A percentile compares a stretch with the other conserved stretches of the same genome.
These are phyloP conservation scores for Caenorhabditis drosophilae DNA, from an alignment of 2,888 invertebrate species.

Conservation along the genomic window DNA sequence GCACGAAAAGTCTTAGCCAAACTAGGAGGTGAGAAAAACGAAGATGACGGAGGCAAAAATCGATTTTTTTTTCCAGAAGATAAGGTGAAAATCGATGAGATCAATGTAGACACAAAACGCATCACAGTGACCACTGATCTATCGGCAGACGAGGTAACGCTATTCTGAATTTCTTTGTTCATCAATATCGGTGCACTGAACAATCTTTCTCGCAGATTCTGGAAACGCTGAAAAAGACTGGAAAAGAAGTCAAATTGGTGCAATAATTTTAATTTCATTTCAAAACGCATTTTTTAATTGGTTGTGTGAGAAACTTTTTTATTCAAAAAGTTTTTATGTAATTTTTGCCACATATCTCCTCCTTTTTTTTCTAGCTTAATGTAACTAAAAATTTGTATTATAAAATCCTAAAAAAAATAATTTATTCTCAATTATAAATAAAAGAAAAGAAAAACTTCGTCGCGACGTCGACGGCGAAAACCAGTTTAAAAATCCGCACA, in stretches of 20 bases:
- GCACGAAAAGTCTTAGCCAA: slow-evolving; percentile 85
- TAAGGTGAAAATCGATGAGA: slow-evolving; percentile 68
- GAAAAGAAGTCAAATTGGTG: slow-evolving; percentile 66
- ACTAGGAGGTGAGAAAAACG: slow-evolving; percentile 73
- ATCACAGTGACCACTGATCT: slow-evolving; percentile 70
- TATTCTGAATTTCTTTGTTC: neutral
- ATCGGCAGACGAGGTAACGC: slow-evolving; percentile 64
- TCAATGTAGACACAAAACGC: slow-evolving; percentile 68
- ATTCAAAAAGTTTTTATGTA: neutral
- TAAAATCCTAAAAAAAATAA: too few relatives aligned
- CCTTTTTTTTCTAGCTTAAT: neutral
- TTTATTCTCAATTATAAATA: too few relatives aligned
- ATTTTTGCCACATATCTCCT: slow-evolving; percentile 10
- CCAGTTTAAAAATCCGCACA: slow-evolving; percentile 29
- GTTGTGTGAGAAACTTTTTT: neutral
- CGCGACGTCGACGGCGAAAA: too few relatives aligned
- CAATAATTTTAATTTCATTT: slow-evolving; percentile 11
- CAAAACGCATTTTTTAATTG: neutral
- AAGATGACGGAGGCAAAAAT: neutral
- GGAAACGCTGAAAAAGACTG: slow-evolving; percentile 71
- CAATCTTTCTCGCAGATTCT: slow-evolving; percentile 31
- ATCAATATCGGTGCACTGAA: too few relatives aligned
- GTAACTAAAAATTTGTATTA: neutral
- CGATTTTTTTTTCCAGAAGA: slow-evolving; percentile 45
- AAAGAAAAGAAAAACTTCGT: too few relatives aligned